phyloP scores from a whole-genome alignment of 2,888 invertebrate genomes.

The Rhagonycha fulva region DNA sequence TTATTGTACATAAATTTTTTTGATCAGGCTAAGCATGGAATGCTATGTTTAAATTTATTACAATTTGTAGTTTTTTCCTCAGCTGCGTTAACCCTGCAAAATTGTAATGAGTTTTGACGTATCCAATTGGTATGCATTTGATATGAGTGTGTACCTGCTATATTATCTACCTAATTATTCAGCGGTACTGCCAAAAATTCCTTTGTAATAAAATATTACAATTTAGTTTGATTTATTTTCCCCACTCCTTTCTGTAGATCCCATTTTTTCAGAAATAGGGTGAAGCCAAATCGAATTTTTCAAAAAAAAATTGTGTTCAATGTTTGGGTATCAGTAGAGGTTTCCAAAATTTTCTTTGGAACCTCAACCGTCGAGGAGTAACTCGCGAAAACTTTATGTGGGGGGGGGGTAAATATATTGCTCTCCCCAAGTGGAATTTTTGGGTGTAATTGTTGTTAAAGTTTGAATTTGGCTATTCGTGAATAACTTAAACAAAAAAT shows the following conservation, averaged over 20 bases:
- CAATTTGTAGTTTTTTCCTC: not conserved
- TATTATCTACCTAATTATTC: constrained; percentile 15
- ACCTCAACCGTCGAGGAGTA: too few species aligned
- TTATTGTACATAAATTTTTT: constrained; percentile 23
- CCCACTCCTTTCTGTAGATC: not conserved
- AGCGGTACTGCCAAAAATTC: constrained; percentile 35
- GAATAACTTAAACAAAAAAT: too few species aligned
- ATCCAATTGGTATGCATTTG: constrained; percentile 21
- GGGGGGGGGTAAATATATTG: too few species aligned
- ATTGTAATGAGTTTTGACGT: constrained; percentile 14
- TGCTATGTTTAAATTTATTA: constrained; percentile 7
- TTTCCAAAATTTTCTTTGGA: too few species aligned
- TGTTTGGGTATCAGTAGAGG: too few species aligned
- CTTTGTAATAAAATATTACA: constrained; percentile 31
- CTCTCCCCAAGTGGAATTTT: too few species aligned
- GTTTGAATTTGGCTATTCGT: too few species aligned
- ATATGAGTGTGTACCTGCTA: constrained; percentile 24
- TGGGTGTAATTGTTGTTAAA: too few species aligned
- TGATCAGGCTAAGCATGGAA: constrained; percentile 17
- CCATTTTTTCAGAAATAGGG: too few species aligned
- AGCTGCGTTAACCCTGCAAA: not conserved
- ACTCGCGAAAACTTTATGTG: too few species aligned
- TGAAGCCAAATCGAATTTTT: too few species aligned
- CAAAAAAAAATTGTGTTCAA: too few species aligned
- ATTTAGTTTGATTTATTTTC: not conserved